A percentile compares a stretch with the other conserved stretches of the same genome.
Conservation (phyloP, 2,888 invertebrate species). For the Herminia tarsipennalis region DNA sequence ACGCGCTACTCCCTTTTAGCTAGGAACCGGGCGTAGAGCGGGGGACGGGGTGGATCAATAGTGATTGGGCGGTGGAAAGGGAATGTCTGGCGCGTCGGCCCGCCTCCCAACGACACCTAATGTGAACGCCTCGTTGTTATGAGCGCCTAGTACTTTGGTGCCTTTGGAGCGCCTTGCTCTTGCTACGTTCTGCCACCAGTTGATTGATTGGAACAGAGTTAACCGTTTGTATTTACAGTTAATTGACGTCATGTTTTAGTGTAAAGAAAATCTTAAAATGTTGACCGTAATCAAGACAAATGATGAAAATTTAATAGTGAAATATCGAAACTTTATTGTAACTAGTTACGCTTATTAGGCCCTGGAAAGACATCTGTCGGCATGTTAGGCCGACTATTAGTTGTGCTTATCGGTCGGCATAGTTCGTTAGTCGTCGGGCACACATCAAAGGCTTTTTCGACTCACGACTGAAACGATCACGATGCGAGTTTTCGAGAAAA, state of each 20-base stretch:
- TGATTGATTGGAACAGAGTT: slow-evolving; percentile 33
- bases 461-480: slow-evolving; percentile 76
- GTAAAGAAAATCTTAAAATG: no score
- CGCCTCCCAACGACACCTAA: slow-evolving; percentile 76
- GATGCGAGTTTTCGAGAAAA: slow-evolving; percentile 76
- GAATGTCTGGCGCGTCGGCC: slow-evolving; percentile 77
- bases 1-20: slow-evolving; percentile 51
- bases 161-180: slow-evolving; percentile 60
- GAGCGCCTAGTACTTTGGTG: slow-evolving; percentile 74
- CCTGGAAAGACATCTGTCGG: slow-evolving; percentile 53
- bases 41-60: slow-evolving; percentile 70
- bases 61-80: slow-evolving; percentile 75
- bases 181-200: slow-evolving; percentile 46
- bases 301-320: no score
- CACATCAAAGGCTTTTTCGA: slow-evolving; percentile 71
- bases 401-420: slow-evolving; percentile 59
- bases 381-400: slow-evolving; percentile 59
- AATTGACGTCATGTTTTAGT: not conserved
- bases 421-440: slow-evolving; percentile 73
- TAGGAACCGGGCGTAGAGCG: slow-evolving; percentile 48
- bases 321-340: no score
- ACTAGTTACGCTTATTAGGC: slow-evolving; percentile 60
- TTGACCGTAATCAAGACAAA: no score
- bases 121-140: slow-evolving; percentile 78
- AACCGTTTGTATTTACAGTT: not conserved